A percentile compares a stretch with the other conserved stretches of the same genome.
These are phyloP conservation scores for Forficula auricularia DNA, from an alignment of 1,140 invertebrate genomes.

Conservation along the genomic window DNA sequence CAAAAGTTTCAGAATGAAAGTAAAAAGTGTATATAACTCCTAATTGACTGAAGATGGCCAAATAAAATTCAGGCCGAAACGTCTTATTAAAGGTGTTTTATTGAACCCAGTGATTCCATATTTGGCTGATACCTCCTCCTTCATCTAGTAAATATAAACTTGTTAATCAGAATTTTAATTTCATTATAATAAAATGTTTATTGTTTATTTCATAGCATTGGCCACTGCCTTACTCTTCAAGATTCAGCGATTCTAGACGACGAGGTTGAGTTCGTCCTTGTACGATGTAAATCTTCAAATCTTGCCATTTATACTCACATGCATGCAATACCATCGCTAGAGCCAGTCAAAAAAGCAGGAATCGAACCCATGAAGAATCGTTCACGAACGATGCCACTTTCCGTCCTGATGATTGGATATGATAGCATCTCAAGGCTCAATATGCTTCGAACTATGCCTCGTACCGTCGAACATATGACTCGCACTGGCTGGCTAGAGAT, in stretches of 20 bases:
- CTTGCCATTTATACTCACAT: slow-evolving; percentile 25
- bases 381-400: slow-evolving; percentile 22
- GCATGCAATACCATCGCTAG: slow-evolving; percentile 20
- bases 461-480: slow-evolving; percentile 44
- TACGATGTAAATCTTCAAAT: slow-evolving; percentile 25
- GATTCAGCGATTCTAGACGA: slow-evolving; percentile 21
- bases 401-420: slow-evolving; percentile 57
- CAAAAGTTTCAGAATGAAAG: too few species aligned
- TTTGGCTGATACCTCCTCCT: too few species aligned
- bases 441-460: slow-evolving; percentile 55
- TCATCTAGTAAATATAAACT: too few species aligned
- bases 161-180: too few species aligned
- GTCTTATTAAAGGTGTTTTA: too few species aligned
- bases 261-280: slow-evolving; percentile 25
- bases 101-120: too few species aligned
- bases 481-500: slow-evolving; percentile 35
- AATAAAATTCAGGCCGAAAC: too few species aligned
- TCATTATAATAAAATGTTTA: background rate
- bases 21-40: too few species aligned
- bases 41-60: too few species aligned
- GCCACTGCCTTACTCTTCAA: slow-evolving; percentile 26
- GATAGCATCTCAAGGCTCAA: slow-evolving; percentile 68
- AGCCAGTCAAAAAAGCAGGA: slow-evolving; percentile 13
- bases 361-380: slow-evolving; percentile 13
- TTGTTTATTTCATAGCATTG: slow-evolving; percentile 21